Percentiles rank a stretch among this genome's conserved stretches.
Conservation (phyloP, 2,113 vertebrate species). For the Pseudopipra pipra region DNA sequence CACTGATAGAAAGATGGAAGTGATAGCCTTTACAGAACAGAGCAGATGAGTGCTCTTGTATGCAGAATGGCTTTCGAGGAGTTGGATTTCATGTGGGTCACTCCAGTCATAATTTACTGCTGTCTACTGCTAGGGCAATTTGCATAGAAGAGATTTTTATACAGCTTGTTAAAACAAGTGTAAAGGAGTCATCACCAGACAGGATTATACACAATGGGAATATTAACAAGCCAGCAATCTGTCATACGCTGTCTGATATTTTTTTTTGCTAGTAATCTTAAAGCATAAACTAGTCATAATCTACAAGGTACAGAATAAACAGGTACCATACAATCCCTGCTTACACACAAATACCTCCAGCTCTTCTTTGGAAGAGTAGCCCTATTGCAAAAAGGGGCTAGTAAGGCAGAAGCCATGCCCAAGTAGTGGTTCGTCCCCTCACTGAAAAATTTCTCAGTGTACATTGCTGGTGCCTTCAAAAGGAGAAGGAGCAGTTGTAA, state of each 20-base stretch:
- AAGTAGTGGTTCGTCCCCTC: not conserved
- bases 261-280: not conserved
- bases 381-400: not conserved
- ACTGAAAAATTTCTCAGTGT: not conserved
- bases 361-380: not conserved
- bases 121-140: not conserved
- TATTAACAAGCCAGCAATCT: not conserved
- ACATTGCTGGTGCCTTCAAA: not conserved
- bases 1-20: slow-evolving; percentile 1
- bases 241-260: not conserved
- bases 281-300: not conserved
- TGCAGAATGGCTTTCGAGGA: not conserved
- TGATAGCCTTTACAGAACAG: not conserved
- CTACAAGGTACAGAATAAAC: not conserved
- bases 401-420: not conserved
- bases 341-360: not conserved
- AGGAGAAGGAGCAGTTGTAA: not conserved
- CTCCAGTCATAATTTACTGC: not conserved
- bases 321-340: rapidly evolving
- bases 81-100: not conserved
- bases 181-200: not conserved
- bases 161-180: slow-evolving; percentile 18
- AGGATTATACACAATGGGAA: not conserved
- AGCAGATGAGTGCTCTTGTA: not conserved
- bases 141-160: slow-evolving; percentile 7